phyloP scores from a whole-genome alignment of 2,888 invertebrate genomes.

The Parelbella ahira region DNA sequence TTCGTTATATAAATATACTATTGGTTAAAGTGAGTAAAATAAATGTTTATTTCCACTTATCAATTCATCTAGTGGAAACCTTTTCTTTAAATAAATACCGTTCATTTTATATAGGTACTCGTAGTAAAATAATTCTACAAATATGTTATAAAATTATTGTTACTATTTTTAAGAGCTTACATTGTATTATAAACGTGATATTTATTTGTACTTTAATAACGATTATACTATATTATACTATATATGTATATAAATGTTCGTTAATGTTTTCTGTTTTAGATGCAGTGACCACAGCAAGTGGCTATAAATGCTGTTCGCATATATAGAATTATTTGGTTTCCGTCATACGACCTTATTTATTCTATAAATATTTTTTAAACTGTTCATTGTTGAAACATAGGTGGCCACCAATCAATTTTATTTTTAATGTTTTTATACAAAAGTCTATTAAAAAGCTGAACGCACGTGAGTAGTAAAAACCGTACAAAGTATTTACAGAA shows the following conservation, averaged over 20 bases:
- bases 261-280: conserved; percentile 12
- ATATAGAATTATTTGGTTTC: too few relatives aligned
- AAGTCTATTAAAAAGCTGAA: conserved; percentile 25
- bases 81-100: conserved; percentile 12
- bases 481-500: conserved; percentile 25
- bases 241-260: conserved; percentile 9
- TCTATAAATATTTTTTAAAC: too few relatives aligned
- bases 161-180: conserved; percentile 20
- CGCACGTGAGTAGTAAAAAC: conserved; percentile 21
- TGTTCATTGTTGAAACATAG: too few relatives aligned
- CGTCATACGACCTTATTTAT: too few relatives aligned
- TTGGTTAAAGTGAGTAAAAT: too few relatives aligned
- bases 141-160: conserved; percentile 16
- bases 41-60: too few relatives aligned
- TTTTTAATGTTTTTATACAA: conserved; percentile 26
- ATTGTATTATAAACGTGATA: conserved; percentile 15
- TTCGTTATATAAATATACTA: too few relatives aligned
- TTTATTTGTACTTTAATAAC: conserved; percentile 25
- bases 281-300: conserved; percentile 24
- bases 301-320: too few relatives aligned
- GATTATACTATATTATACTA: conserved; percentile 7
- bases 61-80: conserved; percentile 24
- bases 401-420: conserved; percentile 12
- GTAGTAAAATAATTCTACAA: conserved; percentile 18
- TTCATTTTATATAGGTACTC: conserved; percentile 8